Percentiles rank a stretch among this genome's conserved stretches.
Evolutionary conservation across 2,888 invertebrate genomes (phyloP).

Genomic region (Aleiodes testaceus): DNA sequence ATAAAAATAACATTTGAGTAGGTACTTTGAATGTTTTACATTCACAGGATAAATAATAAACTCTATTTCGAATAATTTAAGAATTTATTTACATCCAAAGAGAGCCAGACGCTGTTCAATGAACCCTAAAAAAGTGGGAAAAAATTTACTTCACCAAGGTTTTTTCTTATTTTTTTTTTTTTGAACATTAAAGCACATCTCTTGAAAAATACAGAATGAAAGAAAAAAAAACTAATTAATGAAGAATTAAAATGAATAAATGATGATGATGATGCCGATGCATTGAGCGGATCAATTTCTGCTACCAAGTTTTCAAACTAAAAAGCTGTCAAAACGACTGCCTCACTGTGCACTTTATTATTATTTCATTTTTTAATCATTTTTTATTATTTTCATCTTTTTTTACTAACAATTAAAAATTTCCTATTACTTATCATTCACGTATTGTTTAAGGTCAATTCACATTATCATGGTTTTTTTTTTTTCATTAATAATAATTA

Average conservation of each 20-base stretch:
- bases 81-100: slow-evolving; percentile 61
- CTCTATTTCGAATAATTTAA: slow-evolving; percentile 57
- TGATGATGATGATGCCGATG: slow-evolving; percentile 35
- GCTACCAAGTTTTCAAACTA: slow-evolving; percentile 54
- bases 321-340: slow-evolving; percentile 56
- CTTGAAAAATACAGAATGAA: slow-evolving; percentile 14
- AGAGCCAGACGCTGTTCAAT: slow-evolving; percentile 46
- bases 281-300: slow-evolving; percentile 55
- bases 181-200: slow-evolving; percentile 13
- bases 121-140: slow-evolving; percentile 37
- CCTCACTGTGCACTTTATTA: slow-evolving; percentile 56
- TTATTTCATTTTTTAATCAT: slow-evolving; percentile 34
- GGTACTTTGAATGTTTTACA: slow-evolving; percentile 50
- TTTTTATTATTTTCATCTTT: slow-evolving; percentile 35
- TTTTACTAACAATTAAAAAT: slow-evolving; percentile 70
- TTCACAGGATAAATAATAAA: slow-evolving; percentile 42
- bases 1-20: slow-evolving; percentile 8
- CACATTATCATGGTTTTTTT: slow-evolving; percentile 71
- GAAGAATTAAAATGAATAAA: neutral
- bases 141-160: neutral
- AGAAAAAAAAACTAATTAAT: neutral
- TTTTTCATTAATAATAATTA: slow-evolving; percentile 70
- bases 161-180: no score
- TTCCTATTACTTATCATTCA: slow-evolving; percentile 70
- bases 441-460: slow-evolving; percentile 68